phyloP scores from a whole-genome alignment of 2,797 vertebrate species.

The Anguilla megastoma region DNA sequence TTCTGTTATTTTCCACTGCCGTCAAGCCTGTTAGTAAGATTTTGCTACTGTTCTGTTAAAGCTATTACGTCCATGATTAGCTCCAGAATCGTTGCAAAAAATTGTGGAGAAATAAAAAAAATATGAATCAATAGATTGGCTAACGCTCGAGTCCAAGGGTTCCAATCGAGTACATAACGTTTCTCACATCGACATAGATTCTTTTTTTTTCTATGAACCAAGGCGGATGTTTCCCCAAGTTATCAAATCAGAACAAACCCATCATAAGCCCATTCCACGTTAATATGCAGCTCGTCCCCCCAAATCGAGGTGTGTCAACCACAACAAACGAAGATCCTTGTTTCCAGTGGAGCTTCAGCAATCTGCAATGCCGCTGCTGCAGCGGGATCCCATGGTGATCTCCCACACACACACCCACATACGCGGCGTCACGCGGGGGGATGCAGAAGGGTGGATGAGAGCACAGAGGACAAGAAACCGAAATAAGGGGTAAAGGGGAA shows the following conservation, averaged over 20 bases:
- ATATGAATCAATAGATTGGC: not conserved
- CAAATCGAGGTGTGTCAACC: not conserved
- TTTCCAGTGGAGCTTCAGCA: conserved; percentile 17
- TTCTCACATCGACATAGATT: not conserved
- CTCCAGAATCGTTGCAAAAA: conserved; percentile 14
- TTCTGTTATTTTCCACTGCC: not conserved
- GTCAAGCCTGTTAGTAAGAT: not conserved
- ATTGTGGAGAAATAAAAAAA: not conserved
- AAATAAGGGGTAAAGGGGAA: conserved; percentile 51
- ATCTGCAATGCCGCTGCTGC: conserved; percentile 38
- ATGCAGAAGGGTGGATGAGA: conserved; percentile 43
- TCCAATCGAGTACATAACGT: not conserved
- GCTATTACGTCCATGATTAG: not conserved
- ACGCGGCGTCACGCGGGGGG: conserved; percentile 55
- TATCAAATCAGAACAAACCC: not conserved
- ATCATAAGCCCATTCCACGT: not conserved
- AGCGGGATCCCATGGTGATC: conserved; percentile 28
- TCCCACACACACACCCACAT: conserved; percentile 54
- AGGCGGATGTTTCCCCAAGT: not conserved
- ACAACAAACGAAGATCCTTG: conserved; percentile 29
- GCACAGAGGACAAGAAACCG: conserved; percentile 42
- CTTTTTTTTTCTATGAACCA: not conserved
- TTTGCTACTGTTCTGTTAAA: not conserved
- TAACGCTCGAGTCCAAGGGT: not conserved
- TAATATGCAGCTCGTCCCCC: not conserved